Percentiles rank a stretch among this genome's conserved stretches.
phyloP scores from a whole-genome alignment of 92 coral and sea anemone genomes.

The Epizoanthus ramosus region DNA sequence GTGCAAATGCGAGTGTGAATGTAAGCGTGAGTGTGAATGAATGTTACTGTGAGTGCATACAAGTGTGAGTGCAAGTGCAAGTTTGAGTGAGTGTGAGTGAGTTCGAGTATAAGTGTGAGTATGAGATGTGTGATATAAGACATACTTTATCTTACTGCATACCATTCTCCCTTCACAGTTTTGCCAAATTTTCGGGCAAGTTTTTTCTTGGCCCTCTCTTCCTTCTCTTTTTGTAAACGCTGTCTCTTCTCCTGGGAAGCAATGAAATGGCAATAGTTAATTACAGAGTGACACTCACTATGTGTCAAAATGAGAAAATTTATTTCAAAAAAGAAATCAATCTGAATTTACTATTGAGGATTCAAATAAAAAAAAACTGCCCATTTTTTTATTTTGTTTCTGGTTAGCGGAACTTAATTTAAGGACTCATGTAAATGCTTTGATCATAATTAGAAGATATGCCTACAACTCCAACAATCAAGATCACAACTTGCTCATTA shows the following conservation, averaged over 20 bases:
- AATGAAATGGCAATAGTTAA: background rate
- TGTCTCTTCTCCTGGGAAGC: constrained; percentile 66
- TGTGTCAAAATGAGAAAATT: too few species aligned
- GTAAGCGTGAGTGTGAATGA: background rate
- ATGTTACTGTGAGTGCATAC: background rate
- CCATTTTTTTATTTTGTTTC: background rate
- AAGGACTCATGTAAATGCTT: background rate
- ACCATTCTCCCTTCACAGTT: constrained; percentile 95
- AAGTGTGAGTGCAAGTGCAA: too few species aligned
- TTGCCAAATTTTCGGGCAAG: constrained; percentile 82
- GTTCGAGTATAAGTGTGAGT: too few species aligned
- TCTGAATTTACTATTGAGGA: background rate
- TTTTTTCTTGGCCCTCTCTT: constrained; percentile 65
- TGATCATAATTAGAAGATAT: too few species aligned
- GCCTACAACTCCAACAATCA: too few species aligned
- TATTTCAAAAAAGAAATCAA: background rate
- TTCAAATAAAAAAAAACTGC: too few species aligned
- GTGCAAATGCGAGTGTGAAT: too few species aligned
- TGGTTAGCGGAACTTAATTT: background rate
- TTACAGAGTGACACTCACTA: background rate
- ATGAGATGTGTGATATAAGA: background rate
- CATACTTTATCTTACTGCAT: background rate
- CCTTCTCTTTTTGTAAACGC: constrained; percentile 64
- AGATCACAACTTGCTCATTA: too few species aligned
- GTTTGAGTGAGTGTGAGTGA: too few species aligned